Evolutionary conservation across 1,140 invertebrate species (phyloP), one percentile per base, ranked within the genome.

Genomic region (Drosophila nigromelanica): DNA sequence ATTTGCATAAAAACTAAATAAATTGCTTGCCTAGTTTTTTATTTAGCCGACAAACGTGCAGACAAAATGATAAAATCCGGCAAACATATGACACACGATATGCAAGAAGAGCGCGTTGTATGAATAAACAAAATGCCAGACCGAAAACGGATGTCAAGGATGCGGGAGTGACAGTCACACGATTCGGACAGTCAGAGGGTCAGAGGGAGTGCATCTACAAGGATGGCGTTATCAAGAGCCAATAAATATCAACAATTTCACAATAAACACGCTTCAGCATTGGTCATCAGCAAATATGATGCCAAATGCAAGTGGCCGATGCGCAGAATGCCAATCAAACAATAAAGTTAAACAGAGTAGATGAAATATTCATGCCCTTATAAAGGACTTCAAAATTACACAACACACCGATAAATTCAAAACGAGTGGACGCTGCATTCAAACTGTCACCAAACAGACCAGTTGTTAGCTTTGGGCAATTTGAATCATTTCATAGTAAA

Each of bases 1-100:
- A 85, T 86, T 85, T 87, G 78, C 74, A 85, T 85, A 75, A 80
- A 86, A 81, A 73, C 58, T 68, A 75, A 86, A 85, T 86, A 87
- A 85, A 85, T 86, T 77, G 62, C 66, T 43, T 61, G 54, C 30
- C 50, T 47, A 61, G 40, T 67, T 56, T 67, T 66, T 51, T 50
- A 33, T 59, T 14, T 24, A 12, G 43, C 18, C 40, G 33, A 64
- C 37, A 59, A 67, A 48, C 45, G 30, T 50, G 50, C 40, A n/a
- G 18, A 18, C 39, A 51, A 42, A 59, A 42, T 14, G 54, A 62
- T 62, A 62, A 69, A 69, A 62, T 27, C 15, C 54, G 51, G n/a
- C 61, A 35, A 72, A 45, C 54, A 66, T 64, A 64, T 64, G 62
- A 66, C 61, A 71, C 42, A 56, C 12, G 40, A 56, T 51, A 64